Evolutionary conservation across 2,113 vertebrate genomes (phyloP).

Genomic region (Nesogale talazaci): DNA sequence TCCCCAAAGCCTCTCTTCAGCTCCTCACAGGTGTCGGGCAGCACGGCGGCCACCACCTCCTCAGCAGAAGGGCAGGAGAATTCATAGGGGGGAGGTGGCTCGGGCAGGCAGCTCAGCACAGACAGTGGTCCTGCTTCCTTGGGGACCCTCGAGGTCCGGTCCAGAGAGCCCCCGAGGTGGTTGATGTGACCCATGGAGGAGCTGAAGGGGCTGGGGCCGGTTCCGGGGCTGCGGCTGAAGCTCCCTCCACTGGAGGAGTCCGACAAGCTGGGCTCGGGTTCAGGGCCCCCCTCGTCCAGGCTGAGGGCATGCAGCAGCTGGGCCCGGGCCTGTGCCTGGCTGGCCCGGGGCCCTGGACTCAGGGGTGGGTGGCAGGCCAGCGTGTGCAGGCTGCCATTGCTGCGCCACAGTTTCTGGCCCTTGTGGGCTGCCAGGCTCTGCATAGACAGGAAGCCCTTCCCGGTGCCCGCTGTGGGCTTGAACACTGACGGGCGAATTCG

Average conservation of each 20-base stretch:
- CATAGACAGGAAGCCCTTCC: slow-evolving; percentile 95
- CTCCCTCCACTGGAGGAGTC: slow-evolving; percentile 95
- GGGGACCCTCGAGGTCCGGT: slow-evolving; percentile 86
- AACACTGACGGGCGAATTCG: slow-evolving; percentile 95
- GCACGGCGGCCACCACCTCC: slow-evolving; percentile 91
- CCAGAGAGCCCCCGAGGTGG: slow-evolving; percentile 94
- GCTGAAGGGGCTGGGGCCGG: slow-evolving; percentile 92
- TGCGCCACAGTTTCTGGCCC: slow-evolving; percentile 92
- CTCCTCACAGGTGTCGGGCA: slow-evolving; percentile 91
- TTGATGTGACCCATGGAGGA: slow-evolving; percentile 97
- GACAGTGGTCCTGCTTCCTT: slow-evolving; percentile 88
- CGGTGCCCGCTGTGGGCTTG: slow-evolving; percentile 88
- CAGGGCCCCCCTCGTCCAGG: slow-evolving; percentile 92
- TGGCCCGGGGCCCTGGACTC: slow-evolving; percentile 80
- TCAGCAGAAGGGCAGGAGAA: slow-evolving; percentile 92
- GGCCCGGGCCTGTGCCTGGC: slow-evolving; percentile 81
- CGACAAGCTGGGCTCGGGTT: slow-evolving; percentile 91
- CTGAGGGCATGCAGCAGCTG: slow-evolving; percentile 87
- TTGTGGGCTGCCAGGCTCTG: slow-evolving; percentile 94
- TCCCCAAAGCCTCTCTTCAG: slow-evolving; percentile 94
- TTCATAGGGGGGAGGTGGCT: slow-evolving; percentile 93
- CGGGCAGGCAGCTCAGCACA: slow-evolving; percentile 91
- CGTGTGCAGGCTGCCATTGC: slow-evolving; percentile 91
- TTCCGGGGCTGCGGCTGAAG: slow-evolving; percentile 91
- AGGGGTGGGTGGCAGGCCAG: slow-evolving; percentile 89